These are phyloP conservation scores for Pasiphila rectangulata DNA, from an alignment of 2,888 invertebrate genomes.

Conservation along the genomic window DNA sequence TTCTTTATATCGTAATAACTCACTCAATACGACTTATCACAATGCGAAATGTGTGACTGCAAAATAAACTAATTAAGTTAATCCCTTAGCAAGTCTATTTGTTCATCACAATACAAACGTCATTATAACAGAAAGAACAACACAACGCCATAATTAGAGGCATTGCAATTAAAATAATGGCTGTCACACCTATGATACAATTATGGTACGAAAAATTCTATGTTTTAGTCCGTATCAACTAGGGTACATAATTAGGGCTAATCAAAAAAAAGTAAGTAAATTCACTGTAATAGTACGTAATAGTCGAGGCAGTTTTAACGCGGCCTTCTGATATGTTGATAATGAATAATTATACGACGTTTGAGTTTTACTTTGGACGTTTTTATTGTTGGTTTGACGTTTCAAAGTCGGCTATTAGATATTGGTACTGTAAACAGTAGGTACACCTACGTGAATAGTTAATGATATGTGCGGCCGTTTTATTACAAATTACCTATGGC, in stretches of 20 bases:
- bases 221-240: conserved; percentile 45
- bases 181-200: conserved; percentile 79
- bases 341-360: conserved; percentile 45
- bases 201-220: conserved; percentile 72
- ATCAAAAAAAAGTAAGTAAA: conserved; percentile 56
- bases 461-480: conserved; percentile 17
- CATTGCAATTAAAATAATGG: conserved; percentile 78
- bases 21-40: neutral
- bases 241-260: conserved; percentile 52
- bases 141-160: conserved; percentile 66
- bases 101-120: conserved; percentile 30
- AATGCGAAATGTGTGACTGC: conserved; percentile 3
- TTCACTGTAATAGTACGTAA: conserved; percentile 49
- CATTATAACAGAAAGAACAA: conserved; percentile 64
- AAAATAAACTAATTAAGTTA: conserved; percentile 17
- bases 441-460: conserved; percentile 22
- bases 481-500: neutral
- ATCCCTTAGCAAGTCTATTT: conserved; percentile 21
- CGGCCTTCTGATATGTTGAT: conserved; percentile 50
- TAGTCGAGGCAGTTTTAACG: conserved; percentile 37
- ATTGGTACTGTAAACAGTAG: conserved; percentile 30
- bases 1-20: conserved; percentile 5
- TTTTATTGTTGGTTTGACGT: conserved; percentile 36
- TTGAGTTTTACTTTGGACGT: conserved; percentile 30
- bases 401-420: conserved; percentile 29